phyloP scores from a whole-genome alignment of 2,888 invertebrate species.

The Lapara coniferarum region DNA sequence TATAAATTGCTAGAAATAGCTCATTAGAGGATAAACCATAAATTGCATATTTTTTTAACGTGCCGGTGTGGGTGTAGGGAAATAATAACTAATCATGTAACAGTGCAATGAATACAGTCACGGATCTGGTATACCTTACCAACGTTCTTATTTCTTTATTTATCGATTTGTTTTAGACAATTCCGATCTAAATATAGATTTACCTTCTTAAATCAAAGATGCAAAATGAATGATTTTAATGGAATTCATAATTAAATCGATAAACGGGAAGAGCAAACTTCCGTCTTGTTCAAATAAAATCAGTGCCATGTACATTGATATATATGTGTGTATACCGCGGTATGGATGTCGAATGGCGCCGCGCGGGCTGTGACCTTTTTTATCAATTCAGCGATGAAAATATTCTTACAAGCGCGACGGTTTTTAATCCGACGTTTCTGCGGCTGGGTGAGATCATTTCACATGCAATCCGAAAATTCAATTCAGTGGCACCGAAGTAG shows the following conservation, averaged over 20 bases:
- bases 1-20: no score
- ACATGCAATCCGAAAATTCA: neutral
- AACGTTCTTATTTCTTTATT: no score
- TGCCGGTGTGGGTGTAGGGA: no score
- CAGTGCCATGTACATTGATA: neutral
- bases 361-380: neutral
- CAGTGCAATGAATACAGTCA: no score
- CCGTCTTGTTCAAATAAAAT: constrained; percentile 1
- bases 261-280: constrained; percentile 1
- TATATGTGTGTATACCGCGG: neutral
- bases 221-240: neutral
- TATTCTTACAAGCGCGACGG: neutral
- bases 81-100: no score
- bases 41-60: no score
- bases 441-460: neutral
- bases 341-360: neutral
- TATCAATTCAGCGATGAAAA: neutral
- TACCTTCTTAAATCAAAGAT: neutral
- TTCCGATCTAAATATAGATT: no score
- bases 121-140: no score
- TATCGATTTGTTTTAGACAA: no score
- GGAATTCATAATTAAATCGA: neutral
- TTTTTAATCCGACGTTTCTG: constrained; percentile 7
- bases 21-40: no score
- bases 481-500: neutral